Base-by-base conservation (phyloP, 2,113 vertebrate species). In the Leptocoma aspasia region DNA sequence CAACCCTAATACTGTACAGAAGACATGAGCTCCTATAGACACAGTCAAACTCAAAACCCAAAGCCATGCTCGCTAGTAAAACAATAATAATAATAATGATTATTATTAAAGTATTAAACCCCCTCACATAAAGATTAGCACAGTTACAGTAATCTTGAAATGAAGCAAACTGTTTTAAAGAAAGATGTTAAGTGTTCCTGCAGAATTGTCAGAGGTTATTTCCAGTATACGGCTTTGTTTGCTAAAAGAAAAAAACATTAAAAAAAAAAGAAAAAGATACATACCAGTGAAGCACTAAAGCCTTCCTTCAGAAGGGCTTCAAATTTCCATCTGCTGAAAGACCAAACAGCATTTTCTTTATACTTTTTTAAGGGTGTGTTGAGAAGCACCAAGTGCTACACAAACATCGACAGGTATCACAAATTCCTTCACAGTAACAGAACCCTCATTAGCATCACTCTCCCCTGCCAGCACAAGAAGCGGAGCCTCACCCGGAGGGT, bases 351-450 rank as follows among this genome's bases (percentile, higher is more conserved):
- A 35, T 64, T 92, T 68, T 47, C 16, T 59, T 78, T 30, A 17
- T 4, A 14, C 4, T 16, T 39, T n/a, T 49, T 45, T 4, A 33
- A 89, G 21, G 35, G 31, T 16, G 18, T 17, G 21, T 13, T 57
- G 45, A 52, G 23, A 65, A 93, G n/a, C 39, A 56, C 28, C 24
- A 41, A 60, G 33, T n/a, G 24, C 53, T 42, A 27, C 28, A 18
- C 13, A 57, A 76, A 37, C 54, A 35, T 4, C 0, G 0, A 11
- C 21, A 15, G 0, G 1, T 35, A n/a, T 26, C 44, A 30, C 49
- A 33, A 33, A 41, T 50, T 19, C 30, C 39, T 37, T 17, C 28
- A 4, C 7, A 3, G 1, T 8, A 7, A 23, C 3, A 4, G 10
- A 59, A 27, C n/a, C 4, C 15, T 42, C 23, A 0, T 42, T 35